These are phyloP conservation scores for Drosophila engyochracea DNA, from an alignment of 2,888 invertebrate genomes.

Conservation along the genomic window DNA sequence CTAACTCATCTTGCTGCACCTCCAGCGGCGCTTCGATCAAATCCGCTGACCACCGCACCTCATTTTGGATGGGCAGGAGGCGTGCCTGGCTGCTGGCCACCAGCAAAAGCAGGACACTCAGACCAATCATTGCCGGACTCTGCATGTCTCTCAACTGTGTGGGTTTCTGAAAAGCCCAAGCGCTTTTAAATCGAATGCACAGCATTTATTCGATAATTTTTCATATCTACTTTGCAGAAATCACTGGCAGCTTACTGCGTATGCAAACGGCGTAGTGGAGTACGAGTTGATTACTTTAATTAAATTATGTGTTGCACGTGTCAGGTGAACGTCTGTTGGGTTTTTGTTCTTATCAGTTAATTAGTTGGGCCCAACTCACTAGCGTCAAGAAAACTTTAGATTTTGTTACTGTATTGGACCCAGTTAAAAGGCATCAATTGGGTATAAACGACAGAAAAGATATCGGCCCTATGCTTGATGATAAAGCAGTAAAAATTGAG, in stretches of 20 bases:
- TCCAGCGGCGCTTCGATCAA: constrained; percentile 50
- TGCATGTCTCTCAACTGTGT: constrained; percentile 56
- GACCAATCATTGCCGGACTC: constrained; percentile 47
- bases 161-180: constrained; percentile 21
- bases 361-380: constrained; percentile 41
- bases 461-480: neutral
- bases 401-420: neutral
- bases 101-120: constrained; percentile 40
- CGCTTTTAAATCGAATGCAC: constrained; percentile 53
- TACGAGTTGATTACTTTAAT: constrained; percentile 23
- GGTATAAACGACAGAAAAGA: neutral
- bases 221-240: constrained; percentile 5
- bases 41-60: constrained; percentile 49
- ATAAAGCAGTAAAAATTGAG: neutral
- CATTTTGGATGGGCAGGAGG: constrained; percentile 43
- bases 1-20: constrained; percentile 22
- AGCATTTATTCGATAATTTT: constrained; percentile 54
- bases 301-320: constrained; percentile 37
- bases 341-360: constrained; percentile 63
- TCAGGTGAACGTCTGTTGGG: constrained; percentile 32
- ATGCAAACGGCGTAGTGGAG: constrained; percentile 7
- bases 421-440: neutral
- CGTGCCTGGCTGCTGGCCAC: constrained; percentile 45
- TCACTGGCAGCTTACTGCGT: neutral
- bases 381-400: constrained; percentile 30